phyloP scores from a whole-genome alignment of 1,140 invertebrate genomes.

The Ridgeia piscesae region DNA sequence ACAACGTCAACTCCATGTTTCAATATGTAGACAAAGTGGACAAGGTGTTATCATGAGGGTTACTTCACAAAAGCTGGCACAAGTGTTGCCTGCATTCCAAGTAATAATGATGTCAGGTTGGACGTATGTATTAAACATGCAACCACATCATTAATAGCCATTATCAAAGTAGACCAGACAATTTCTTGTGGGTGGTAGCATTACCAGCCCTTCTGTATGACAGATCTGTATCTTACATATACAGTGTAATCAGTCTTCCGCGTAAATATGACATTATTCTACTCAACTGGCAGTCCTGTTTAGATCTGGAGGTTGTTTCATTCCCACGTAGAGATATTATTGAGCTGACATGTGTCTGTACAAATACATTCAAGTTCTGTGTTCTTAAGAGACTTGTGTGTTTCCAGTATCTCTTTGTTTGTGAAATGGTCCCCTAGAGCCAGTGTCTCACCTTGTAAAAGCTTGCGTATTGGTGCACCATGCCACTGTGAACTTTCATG shows the following conservation, averaged over 20 bases:
- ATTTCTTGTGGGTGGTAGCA: slow-evolving; percentile 4
- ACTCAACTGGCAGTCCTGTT: neutral
- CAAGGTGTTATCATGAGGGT: neutral
- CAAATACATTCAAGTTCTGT: neutral
- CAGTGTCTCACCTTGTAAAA: neutral
- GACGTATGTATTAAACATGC: neutral
- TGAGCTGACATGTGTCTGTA: neutral
- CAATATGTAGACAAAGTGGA: neutral
- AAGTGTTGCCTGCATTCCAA: neutral
- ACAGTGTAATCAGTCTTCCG: neutral
- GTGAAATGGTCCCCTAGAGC: neutral
- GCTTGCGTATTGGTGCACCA: neutral
- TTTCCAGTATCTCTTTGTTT: neutral
- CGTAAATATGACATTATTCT: neutral
- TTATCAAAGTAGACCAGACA: neutral
- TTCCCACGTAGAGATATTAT: neutral
- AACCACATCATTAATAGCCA: neutral
- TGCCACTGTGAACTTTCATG: neutral
- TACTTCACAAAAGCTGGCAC: neutral
- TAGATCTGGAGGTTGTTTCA: neutral
- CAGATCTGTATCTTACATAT: neutral
- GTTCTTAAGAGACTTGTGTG: neutral
- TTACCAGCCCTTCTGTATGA: neutral
- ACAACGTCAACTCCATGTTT: neutral
- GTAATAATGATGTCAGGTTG: neutral